Conservation (phyloP, 2,888 invertebrate species). For the Drosophila lacicola region DNA sequence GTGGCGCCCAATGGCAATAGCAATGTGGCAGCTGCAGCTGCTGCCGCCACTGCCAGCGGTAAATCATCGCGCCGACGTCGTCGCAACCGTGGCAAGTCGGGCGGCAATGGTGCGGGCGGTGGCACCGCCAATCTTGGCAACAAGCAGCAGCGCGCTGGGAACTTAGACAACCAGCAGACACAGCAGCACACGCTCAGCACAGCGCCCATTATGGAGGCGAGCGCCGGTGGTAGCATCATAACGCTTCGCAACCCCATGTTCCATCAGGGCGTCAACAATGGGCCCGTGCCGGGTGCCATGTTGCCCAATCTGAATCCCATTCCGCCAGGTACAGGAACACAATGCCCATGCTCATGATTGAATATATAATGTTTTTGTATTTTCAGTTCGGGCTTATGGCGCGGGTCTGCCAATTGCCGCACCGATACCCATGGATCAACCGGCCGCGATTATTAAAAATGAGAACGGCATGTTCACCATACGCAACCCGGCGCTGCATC, state of each 20-base stretch:
- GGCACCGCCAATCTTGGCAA: conserved; percentile 27
- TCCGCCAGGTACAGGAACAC: conserved; percentile 61
- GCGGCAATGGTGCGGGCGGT: conserved; percentile 35
- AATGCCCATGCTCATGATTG: neutral
- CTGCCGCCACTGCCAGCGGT: conserved; percentile 61
- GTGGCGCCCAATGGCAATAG: conserved; percentile 14
- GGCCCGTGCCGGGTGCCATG: conserved; percentile 45
- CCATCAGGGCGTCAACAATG: conserved; percentile 72
- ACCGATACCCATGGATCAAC: conserved; percentile 85
- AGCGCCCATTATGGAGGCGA: conserved; percentile 52
- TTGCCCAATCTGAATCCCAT: conserved; percentile 69
- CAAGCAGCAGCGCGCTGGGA: conserved; percentile 50
- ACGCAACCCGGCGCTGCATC: conserved; percentile 88
- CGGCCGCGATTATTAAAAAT: conserved; percentile 89
- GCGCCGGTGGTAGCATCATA: conserved; percentile 87
- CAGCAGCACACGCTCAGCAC: conserved; percentile 6
- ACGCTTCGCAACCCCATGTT: conserved; percentile 93
- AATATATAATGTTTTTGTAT: neutral
- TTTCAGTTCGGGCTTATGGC: conserved; percentile 65
- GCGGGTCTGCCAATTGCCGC: conserved; percentile 65
- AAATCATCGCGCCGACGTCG: conserved; percentile 82
- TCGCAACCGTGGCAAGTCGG: conserved; percentile 80
- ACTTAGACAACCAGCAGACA: conserved; percentile 13
- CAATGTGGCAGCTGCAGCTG: conserved; percentile 69
- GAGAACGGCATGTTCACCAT: conserved; percentile 94